Evolutionary conservation across 2,797 vertebrate genomes (phyloP), one percentile per base, ranked within the genome.

Genomic region (Gadopsis bispinosus): DNA sequence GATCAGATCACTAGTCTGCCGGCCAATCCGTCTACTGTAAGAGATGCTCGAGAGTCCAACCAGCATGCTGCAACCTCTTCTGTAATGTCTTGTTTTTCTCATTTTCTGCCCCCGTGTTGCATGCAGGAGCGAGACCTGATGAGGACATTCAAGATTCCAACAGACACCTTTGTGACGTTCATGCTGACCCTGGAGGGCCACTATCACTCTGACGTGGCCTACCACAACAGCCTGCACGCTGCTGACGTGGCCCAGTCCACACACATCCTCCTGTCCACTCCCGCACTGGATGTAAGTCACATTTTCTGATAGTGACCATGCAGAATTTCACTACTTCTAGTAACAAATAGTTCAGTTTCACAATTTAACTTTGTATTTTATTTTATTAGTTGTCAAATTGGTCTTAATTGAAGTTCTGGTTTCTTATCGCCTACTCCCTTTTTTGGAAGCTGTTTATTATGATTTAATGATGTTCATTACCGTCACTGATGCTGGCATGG

Each of bases 121-220:
- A 68, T 22, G 1, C 92, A 99, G 98, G 98, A 99, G 92, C 93
- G 98, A 94, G 98, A 99, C 78, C 95, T 99, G 67, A 95, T 99
- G 60, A 98, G 98, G 84, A 99, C 97, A 0, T 99, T 99, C 93
- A 97, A 96, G 94, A 99, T 99, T 92, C 97, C 98, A 0, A 95
- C 96, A 0, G 97, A 99, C 91, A 97, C 97, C 1, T 97, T 99
- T 43, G 96, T 99, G 74, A 97, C 97, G 9, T 99, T 98, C 95
- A 98, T 98, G 96, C 97, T 99, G 97, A 99, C 98, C 13, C 92
- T 99, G 70, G 98, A 99, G 92, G 95, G 96, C 77, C 98, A 99
- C 95, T 99, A 99, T 85, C 98, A 99, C 79, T 95, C 96, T 0
- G 97, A 99, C 0, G 97, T 99, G 62, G 97, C 98, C 0, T 99